Percentiles rank a stretch among this genome's conserved stretches.
Conservation (phyloP, 2,113 vertebrate genomes). For the Raja brachyura region DNA sequence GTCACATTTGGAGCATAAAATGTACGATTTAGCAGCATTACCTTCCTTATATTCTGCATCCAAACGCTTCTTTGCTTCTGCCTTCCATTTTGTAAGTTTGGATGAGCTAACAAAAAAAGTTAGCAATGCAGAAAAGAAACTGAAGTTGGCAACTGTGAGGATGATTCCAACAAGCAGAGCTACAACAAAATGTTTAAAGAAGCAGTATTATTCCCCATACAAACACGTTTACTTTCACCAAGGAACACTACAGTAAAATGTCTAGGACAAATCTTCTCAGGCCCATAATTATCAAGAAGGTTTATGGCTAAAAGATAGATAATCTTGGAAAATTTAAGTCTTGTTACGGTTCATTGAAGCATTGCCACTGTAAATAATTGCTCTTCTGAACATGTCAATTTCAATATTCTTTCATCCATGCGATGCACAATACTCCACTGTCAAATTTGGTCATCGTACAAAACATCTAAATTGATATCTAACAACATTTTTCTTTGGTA, state of each 20-base stretch:
- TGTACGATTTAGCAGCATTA: constrained; percentile 46
- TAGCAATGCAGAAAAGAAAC: constrained; percentile 82
- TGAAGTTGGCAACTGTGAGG: constrained; percentile 85
- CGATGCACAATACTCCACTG: not conserved
- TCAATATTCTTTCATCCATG: not conserved
- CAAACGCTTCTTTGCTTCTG: constrained; percentile 71
- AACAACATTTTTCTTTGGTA: no score
- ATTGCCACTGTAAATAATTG: not conserved
- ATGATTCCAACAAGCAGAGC: constrained; percentile 85
- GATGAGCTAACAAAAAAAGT: constrained; percentile 86
- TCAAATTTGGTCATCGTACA: not conserved
- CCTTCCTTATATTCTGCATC: constrained; percentile 93
- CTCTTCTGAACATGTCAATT: not conserved
- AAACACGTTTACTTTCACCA: not conserved
- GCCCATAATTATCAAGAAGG: not conserved
- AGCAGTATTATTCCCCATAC: not conserved
- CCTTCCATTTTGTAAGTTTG: constrained; percentile 86
- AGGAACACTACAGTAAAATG: not conserved
- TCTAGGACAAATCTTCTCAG: constrained; percentile 11
- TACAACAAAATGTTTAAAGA: constrained; percentile 47
- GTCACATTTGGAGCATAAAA: not conserved
- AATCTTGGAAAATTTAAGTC: not conserved
- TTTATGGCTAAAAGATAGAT: not conserved
- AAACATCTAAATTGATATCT: not conserved
- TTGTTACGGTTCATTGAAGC: not conserved